phyloP scores from a whole-genome alignment of 1,140 invertebrate genomes.

The Camponotus pennsylvanicus region DNA sequence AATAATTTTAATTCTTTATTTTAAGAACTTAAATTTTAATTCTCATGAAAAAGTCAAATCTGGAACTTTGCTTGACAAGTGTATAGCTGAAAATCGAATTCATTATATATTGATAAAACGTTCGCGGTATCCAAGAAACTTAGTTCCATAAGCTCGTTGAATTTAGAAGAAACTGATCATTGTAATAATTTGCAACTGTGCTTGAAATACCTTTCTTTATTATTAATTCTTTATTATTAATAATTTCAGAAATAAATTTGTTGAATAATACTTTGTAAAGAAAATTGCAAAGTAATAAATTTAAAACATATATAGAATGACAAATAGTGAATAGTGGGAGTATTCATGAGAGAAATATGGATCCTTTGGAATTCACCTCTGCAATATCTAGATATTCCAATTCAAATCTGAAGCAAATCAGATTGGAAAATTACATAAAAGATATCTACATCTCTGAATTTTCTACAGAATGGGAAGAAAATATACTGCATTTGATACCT shows the following conservation, averaged over 20 bases:
- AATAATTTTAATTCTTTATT: background rate
- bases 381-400: background rate
- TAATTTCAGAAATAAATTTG: background rate
- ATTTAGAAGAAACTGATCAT: background rate
- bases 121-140: constrained; percentile 16
- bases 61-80: background rate
- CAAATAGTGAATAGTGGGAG: background rate
- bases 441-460: constrained; percentile 46
- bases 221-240: background rate
- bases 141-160: background rate
- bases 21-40: constrained; percentile 1
- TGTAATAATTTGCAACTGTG: constrained; percentile 27
- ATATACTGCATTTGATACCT: constrained; percentile 78
- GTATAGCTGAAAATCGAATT: background rate
- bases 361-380: background rate
- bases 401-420: constrained; percentile 1
- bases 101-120: constrained; percentile 68
- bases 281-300: constrained; percentile 18
- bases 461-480: constrained; percentile 74
- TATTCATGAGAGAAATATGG: background rate
- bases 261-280: background rate
- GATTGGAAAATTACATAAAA: constrained; percentile 56
- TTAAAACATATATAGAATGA: background rate
- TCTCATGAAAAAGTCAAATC: background rate
- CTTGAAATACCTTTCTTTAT: background rate